Evolutionary conservation across 2,888 invertebrate species (phyloP), one percentile per base, ranked within the genome.

Genomic region (Taphrorychus bicolor): DNA sequence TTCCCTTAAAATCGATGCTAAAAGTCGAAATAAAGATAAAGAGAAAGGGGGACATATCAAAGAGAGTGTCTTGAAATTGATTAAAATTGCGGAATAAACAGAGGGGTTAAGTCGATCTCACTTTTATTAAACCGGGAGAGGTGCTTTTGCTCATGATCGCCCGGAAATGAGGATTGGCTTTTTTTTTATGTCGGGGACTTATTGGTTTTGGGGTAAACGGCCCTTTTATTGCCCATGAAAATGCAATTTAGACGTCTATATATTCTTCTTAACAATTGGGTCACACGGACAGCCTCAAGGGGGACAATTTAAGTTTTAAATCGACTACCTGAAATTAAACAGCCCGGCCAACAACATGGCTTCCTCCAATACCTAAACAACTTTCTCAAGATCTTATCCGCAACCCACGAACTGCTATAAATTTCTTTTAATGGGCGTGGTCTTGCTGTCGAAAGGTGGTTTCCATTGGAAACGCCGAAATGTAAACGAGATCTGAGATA

Each of bases 11-110:
- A 23, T 16, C 40, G 52, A 41, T 79, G 79, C 74, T 81, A 81
- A 78, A 80, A 81, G 81, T 82, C 79, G 81, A 81, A 80, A 78
- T 76, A 76, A 76, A 79, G 80, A 82, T 81, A 80, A 73, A 77
- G 74, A 71, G 76, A 74, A 76, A n/a, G 75, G 17, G 76, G 76
- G 77, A 76, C 76, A 80, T 80, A 80, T 80, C 79, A 78, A 59
- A 76, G 77, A 76, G 14, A 81, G 81, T 81, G 80, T 78, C 78
- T 77, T 70, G 72, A 79, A 82, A 82, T 82, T 82, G 82, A 82
- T 82, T 82, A 82, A 80, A 82, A 82, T 78, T 78, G 76, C 75
- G 74, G 74, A 75, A 75, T 72, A 76, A 79, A 79, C 77, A 75
- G 76, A 71, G 77, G 78, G 80, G 79, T 79, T 79, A 79, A 80